These are phyloP conservation scores for Drosophila rellima DNA, from an alignment of 2,888 invertebrate genomes.

Conservation along the genomic window DNA sequence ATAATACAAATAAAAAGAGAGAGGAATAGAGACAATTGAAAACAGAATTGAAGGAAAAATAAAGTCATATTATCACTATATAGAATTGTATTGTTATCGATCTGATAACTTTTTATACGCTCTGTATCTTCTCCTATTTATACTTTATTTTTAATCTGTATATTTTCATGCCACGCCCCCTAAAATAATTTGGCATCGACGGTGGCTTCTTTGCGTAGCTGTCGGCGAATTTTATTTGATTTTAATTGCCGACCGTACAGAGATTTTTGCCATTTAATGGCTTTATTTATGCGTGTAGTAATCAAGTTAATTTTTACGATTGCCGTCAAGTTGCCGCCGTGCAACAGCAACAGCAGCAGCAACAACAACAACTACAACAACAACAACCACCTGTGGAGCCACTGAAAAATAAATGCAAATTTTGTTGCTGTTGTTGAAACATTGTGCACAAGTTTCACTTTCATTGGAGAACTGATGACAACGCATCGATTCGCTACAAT, in stretches of 20 bases:
- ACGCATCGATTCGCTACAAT: constrained; percentile 29
- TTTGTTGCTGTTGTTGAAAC: constrained; percentile 39
- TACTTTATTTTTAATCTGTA: no score
- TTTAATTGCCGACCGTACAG: constrained; percentile 68
- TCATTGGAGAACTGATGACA: constrained; percentile 67
- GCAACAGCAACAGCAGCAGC: constrained; percentile 39
- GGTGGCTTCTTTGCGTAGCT: constrained; percentile 28
- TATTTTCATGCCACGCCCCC: constrained; percentile 10
- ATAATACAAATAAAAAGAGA: neutral
- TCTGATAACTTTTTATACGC: neutral
- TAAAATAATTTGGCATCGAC: constrained; percentile 25
- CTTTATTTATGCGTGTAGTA: constrained; percentile 81
- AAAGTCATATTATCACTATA: neutral
- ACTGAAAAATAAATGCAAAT: constrained; percentile 76
- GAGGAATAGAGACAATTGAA: neutral
- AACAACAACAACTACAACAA: constrained; percentile 7
- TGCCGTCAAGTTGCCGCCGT: constrained; percentile 56
- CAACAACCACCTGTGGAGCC: constrained; percentile 30
- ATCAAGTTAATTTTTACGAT: constrained; percentile 80
- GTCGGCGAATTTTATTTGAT: constrained; percentile 74
- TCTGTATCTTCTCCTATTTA: neutral
- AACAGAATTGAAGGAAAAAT: neutral
- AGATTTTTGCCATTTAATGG: constrained; percentile 74
- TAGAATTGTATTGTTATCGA: neutral
- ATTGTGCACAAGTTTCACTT: constrained; percentile 69